Evolutionary conservation across 2,797 vertebrate species (phyloP), one percentile per base, ranked within the genome.

Genomic region (Sternarchorhynchus goeldii): DNA sequence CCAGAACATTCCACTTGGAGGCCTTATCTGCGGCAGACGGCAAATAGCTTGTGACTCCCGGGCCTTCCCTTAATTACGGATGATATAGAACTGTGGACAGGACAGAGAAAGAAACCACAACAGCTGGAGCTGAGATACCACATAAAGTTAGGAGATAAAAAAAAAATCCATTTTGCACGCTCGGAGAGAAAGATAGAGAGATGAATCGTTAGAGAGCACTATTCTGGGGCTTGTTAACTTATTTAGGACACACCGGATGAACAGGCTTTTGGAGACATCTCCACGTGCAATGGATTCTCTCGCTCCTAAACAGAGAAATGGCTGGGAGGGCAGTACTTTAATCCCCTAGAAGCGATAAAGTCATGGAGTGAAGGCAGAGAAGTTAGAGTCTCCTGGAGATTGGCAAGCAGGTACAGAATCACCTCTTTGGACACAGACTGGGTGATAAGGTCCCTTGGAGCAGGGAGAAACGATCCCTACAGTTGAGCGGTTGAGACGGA

Each of bases 81-180:
- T 76, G 81, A 82, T 72, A 78, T 79, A 82, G 73, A 73, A 62
- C 77, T 60, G 50, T 29, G 68, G 73, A 79, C 77, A 75, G 76
- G 16, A 12, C 14, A 29, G 58, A 56, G 50, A 59, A 55, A 55
- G 32, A 36, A 50, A 8, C 29, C 18, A 4, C 5, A 75, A 76
- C 77, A 79, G 55, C 73, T 82, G 81, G 20, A 14, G 73, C 76
- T 12, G 68, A 76, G 76, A 79, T 82, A 65, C 50, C 55, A 60
- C 59, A 63, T 59, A 67, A 45, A 77, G 60, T 62, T 64, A 10
- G 2, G 2, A 55, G 72, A 75, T 82, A 65, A 78, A 71, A 80
- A 70, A 78, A 71, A 80, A 75, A 80, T 70, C 73, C 73, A 70
- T 70, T 68, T 75, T 70, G 45, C 29, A 6, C 53, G 25, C 53